Evolutionary conservation across 2,797 vertebrate species (phyloP), one percentile per base, ranked within the genome.

Genomic region (Hipposideros larvatus): DNA sequence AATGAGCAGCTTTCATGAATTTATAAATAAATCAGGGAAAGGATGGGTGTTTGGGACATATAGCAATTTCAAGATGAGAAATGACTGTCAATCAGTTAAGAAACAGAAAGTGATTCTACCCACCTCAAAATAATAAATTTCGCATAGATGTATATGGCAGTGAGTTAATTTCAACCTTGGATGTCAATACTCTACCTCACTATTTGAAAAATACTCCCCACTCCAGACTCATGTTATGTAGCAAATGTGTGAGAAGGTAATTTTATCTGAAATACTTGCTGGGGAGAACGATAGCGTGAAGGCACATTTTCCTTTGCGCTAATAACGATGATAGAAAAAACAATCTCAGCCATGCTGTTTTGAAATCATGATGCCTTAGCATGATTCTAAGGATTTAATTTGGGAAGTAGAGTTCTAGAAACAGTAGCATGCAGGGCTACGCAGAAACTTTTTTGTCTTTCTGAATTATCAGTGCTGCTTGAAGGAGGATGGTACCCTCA

Each of bases 291-390:
- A 16, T 51, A 84, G 48, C n/a, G 46, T 55, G 41, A 71, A 91
- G 43, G 7, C 9, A 51, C 11, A 43, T 31, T 90, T 94, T 82
- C 22, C 61, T 74, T 46, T 34, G 11, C 14, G 21, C 19, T 59
- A 71, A 77, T 66, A 51, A 83, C n/a, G 70, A 66, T 26, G 8
- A 7, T 31, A 24, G 34, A 80, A 46, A 77, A 87, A 95, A 37
- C 34, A 68, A 28, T 91, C 31, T 61, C 21, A 26, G 22, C 9
- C 55, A 87, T 51, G 53, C 13, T 92, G 16, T 65, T 94, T 93
- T 91, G 59, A 95, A 96, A 94, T 96, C 88, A 51, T 26, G 51
- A 70, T 84, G 68, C 89, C 84, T 84, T 90, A 85, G 13, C 55
- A 57, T 77, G 61, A 85, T 37, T 77, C 53, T 87, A 61, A 92